phyloP scores from a whole-genome alignment of 1,140 invertebrate genomes.

The Metaphire vulgaris region DNA sequence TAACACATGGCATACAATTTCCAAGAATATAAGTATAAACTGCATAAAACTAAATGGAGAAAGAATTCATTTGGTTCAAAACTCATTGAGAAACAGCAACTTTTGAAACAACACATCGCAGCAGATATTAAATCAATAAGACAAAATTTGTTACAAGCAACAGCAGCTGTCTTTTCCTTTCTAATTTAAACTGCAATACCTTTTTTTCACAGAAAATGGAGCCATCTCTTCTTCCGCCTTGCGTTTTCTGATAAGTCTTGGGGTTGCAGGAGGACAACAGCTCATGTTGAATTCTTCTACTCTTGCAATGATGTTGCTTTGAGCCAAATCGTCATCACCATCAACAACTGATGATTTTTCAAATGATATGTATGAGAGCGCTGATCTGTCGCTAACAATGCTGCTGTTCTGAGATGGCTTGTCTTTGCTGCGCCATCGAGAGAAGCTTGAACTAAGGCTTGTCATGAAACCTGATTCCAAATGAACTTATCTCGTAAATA shows the following conservation, averaged over 20 bases:
- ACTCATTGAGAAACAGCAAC: no score
- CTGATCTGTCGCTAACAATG: background rate
- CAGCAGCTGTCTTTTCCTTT: no score
- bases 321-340: background rate
- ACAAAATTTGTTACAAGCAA: no score
- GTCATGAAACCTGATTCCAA: conserved; percentile 40
- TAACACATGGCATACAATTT: no score
- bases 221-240: conserved; percentile 35
- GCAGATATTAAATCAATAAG: no score
- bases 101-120: no score
- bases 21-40: no score
- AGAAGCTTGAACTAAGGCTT: conserved; percentile 43
- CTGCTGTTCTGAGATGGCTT: conserved; percentile 34
- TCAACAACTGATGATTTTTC: background rate
- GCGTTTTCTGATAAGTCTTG: conserved; percentile 43
- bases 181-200: no score
- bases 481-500: no score
- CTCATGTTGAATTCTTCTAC: background rate
- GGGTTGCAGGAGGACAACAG: conserved; percentile 32
- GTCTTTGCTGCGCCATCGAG: conserved; percentile 43
- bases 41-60: no score
- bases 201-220: conserved; percentile 47
- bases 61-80: no score
- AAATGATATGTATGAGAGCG: conserved; percentile 9
- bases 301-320: background rate